Conservation (phyloP, 2,888 invertebrate genomes). For the Dicyrtoma fusca region DNA sequence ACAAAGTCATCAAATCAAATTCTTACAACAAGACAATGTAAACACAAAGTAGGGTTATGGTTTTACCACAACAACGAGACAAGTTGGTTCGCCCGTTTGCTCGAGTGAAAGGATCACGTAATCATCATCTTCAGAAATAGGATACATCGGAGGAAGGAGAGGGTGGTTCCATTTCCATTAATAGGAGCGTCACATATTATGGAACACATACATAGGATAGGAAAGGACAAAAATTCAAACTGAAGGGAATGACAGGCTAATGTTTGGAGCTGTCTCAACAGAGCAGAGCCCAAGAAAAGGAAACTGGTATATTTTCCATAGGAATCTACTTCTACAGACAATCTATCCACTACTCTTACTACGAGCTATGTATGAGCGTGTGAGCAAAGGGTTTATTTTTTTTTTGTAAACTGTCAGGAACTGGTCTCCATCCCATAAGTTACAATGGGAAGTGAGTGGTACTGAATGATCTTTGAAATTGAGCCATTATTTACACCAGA, state of each 20-base stretch:
- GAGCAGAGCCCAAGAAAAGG: neutral
- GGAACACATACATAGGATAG: neutral
- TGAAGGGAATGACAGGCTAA: conserved; percentile 7
- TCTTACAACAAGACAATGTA: neutral
- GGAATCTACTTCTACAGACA: too few relatives aligned
- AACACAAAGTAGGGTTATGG: neutral
- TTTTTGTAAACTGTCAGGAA: neutral
- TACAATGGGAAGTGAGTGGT: conserved; percentile 5
- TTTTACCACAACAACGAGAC: conserved; percentile 8
- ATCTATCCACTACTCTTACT: too few relatives aligned
- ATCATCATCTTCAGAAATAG: conserved; percentile 4
- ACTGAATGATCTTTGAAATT: conserved; percentile 23
- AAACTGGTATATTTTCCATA: too few relatives aligned
- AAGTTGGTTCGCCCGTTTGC: conserved; percentile 17
- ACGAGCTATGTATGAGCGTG: too few relatives aligned
- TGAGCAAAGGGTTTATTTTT: too few relatives aligned
- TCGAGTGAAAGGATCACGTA: conserved; percentile 16
- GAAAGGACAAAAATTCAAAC: conserved; percentile 13
- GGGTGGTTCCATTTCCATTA: too few relatives aligned
- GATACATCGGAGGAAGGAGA: neutral
- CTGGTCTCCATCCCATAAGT: too few relatives aligned
- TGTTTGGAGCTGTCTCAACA: neutral
- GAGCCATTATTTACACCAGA: conserved; percentile 34
- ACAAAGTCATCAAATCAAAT: conserved; percentile 14
- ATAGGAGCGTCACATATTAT: neutral